Base-by-base conservation (phyloP, 2,888 invertebrate species). In the Troglohyphantes excavatus region DNA sequence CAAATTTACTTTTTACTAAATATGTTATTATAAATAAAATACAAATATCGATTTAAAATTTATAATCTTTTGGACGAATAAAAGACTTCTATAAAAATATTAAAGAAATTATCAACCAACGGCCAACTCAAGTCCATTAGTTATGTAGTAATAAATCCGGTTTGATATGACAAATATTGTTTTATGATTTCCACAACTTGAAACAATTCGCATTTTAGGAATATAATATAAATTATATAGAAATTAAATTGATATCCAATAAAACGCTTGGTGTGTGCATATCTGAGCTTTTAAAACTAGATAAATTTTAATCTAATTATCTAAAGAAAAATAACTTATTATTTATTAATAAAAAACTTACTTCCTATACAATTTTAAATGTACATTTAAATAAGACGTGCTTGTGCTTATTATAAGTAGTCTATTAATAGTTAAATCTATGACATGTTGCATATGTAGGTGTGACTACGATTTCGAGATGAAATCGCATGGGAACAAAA, bases 401-500 rank as follows among this genome's bases (percentile, higher is more conserved):
- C 83, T 65, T 23, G n/a, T 17, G 53, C 53, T 53, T 53, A 53
- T 65, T 29, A 23, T 7, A 27, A 73, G 78, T 68, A 78, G 61
- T 81, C 23, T 59, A 82, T 82, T 65, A 82, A 59, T 65, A 39
- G 68, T 46, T 73, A 63, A 73, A 61, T 33, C n/a, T n/a, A n/a
- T n/a, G n/a, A 82, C 68, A 27, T 79, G 83, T 73, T 83, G 83
- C 83, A 83, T 83, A 83, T 73, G 43, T 76, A 86, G 27, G 39
- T 70, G 76, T 79, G 72, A 79, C 65, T 26, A 26, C 26, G 86
- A 86, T 85, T 85, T 85, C 86, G 17, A 17, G 33, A 46, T 17
- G 87, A 88, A 81, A 88, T 81, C 87, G 65, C 67, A 53, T 65
- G 79, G 87, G 87, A 81, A 87, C 79, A 81, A 88, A 65, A 65